Evolutionary conservation across 1,140 invertebrate species (phyloP).

Genomic region (Tetramorium simillimum): DNA sequence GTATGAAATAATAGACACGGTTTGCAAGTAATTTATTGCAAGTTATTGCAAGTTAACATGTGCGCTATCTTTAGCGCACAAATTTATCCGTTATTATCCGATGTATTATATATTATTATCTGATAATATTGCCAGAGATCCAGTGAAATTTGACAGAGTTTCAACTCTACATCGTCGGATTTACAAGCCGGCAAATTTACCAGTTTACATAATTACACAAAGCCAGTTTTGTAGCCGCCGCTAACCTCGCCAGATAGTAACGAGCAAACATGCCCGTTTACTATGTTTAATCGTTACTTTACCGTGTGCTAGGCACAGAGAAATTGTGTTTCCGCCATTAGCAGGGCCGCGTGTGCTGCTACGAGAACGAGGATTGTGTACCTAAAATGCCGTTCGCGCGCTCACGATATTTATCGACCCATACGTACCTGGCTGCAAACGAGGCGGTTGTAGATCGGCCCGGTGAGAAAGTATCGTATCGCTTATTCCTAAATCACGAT

Average conservation of each 20-base stretch:
- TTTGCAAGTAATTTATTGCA: constrained; percentile 1
- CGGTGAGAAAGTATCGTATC: background rate
- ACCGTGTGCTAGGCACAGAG: background rate
- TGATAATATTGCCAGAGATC: background rate
- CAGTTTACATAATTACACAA: constrained; percentile 38
- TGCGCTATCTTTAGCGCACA: background rate
- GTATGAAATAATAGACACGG: background rate
- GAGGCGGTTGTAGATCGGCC: background rate
- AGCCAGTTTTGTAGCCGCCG: constrained; percentile 23
- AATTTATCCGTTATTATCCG: background rate
- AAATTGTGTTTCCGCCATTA: constrained; percentile 41
- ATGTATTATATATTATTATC: no score
- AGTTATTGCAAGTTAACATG: background rate
- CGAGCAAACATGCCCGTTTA: constrained; percentile 27
- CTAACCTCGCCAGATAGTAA: constrained; percentile 15
- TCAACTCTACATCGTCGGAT: background rate
- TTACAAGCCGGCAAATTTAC: constrained; percentile 31
- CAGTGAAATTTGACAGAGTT: constrained; percentile 1
- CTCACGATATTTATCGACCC: constrained; percentile 36
- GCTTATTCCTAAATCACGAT: constrained; percentile 32
- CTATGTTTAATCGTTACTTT: constrained; percentile 36
- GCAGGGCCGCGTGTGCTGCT: background rate
- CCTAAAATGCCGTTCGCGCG: background rate
- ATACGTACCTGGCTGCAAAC: background rate
- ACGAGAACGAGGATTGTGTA: background rate